Conservation (phyloP, 2,888 invertebrate genomes). For the Acleris sparsana region DNA sequence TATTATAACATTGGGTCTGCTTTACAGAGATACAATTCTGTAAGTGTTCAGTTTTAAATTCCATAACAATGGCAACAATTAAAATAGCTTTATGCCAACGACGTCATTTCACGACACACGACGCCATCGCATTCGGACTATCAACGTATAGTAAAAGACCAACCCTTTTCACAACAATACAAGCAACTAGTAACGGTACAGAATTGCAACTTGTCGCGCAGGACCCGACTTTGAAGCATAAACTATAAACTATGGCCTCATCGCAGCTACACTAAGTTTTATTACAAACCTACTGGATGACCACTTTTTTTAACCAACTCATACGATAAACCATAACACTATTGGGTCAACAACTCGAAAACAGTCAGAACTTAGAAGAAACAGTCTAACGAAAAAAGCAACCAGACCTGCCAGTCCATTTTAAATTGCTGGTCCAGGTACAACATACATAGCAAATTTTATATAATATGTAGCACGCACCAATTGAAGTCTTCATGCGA, state of each 20-base stretch:
- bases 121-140: too few species aligned
- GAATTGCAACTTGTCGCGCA: slow-evolving; percentile 8
- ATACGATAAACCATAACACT: slow-evolving; percentile 29
- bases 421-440: slow-evolving; percentile 16
- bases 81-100: background rate
- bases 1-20: slow-evolving; percentile 5
- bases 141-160: too few species aligned
- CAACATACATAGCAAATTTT: slow-evolving; percentile 39
- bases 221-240: slow-evolving; percentile 25
- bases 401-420: background rate
- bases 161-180: background rate
- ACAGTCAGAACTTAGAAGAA: slow-evolving; percentile 48
- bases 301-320: slow-evolving; percentile 43
- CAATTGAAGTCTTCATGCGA: slow-evolving; percentile 68
- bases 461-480: slow-evolving; percentile 43
- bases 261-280: slow-evolving; percentile 73
- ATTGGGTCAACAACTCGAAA: slow-evolving; percentile 49
- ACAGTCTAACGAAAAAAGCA: too few species aligned
- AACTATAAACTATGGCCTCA: slow-evolving; percentile 61
- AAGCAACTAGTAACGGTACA: slow-evolving; percentile 7
- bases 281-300: slow-evolving; percentile 78
- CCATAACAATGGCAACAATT: slow-evolving; percentile 3
- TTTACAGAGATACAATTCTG: slow-evolving; percentile 7
- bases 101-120: too few species aligned
- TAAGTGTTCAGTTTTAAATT: slow-evolving; percentile 2